Evolutionary conservation across 2,797 vertebrate genomes (phyloP).

Genomic region (Rhinophrynus dorsalis): DNA sequence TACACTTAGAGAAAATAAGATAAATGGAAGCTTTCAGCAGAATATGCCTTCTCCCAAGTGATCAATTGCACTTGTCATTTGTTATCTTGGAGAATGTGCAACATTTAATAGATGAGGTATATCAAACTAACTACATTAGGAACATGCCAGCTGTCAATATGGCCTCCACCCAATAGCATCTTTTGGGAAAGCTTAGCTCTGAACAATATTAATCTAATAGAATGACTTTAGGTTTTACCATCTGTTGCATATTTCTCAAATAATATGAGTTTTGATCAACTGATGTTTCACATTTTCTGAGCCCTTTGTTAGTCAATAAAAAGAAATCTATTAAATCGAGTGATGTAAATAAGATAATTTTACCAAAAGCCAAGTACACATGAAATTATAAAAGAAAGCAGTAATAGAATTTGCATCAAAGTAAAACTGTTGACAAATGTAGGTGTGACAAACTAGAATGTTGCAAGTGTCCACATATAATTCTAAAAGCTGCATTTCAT

Average conservation of each 20-base stretch:
- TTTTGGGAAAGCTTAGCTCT: slow-evolving; percentile 68
- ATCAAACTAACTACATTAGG: slow-evolving; percentile 72
- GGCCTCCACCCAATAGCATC: slow-evolving; percentile 67
- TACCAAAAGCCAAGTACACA: no score
- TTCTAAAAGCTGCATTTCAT: no score
- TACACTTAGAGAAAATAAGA: no score
- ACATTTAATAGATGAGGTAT: slow-evolving; percentile 77
- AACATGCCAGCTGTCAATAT: slow-evolving; percentile 73
- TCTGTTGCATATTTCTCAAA: slow-evolving; percentile 73
- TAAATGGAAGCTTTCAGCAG: slow-evolving; percentile 58
- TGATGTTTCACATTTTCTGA: slow-evolving; percentile 51
- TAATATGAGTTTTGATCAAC: slow-evolving; percentile 64
- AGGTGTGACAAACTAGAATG: no score
- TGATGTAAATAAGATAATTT: no score
- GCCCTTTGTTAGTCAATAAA: not conserved
- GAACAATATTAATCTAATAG: slow-evolving; percentile 70
- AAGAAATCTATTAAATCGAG: not conserved
- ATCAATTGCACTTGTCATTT: slow-evolving; percentile 73
- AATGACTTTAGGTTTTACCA: slow-evolving; percentile 71
- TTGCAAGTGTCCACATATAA: no score
- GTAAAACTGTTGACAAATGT: no score
- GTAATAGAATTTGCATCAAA: no score
- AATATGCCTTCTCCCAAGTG: slow-evolving; percentile 70
- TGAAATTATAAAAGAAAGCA: no score
- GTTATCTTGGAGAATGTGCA: slow-evolving; percentile 73